These are phyloP conservation scores for Clupea harengus DNA, from an alignment of 2,113 vertebrate species.

Conservation along the genomic window DNA sequence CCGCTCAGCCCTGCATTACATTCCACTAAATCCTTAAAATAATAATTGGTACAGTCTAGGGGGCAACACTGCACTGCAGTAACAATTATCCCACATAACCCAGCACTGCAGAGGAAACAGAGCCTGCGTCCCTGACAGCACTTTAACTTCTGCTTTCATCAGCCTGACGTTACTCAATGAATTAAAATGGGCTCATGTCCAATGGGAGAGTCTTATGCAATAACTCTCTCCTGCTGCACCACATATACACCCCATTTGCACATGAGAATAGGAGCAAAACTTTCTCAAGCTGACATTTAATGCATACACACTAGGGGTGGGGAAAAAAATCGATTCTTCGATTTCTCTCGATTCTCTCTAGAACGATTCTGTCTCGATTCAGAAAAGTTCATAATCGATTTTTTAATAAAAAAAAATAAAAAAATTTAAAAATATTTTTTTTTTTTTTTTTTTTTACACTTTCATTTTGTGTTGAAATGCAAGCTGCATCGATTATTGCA, in stretches of 20 bases:
- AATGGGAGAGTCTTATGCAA: not conserved
- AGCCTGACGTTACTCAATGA: not conserved
- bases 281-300: not conserved
- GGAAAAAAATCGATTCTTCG: too few relatives aligned
- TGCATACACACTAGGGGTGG: too few relatives aligned
- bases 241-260: not conserved
- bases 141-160: not conserved
- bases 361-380: too few relatives aligned
- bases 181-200: not conserved
- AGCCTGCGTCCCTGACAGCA: not conserved
- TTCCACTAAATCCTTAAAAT: not conserved
- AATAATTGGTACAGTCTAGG: not conserved
- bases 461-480: too few relatives aligned
- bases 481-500: too few relatives aligned
- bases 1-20: not conserved
- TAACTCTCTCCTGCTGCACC: not conserved
- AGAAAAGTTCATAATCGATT: too few relatives aligned
- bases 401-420: too few relatives aligned
- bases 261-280: not conserved
- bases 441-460: too few relatives aligned
- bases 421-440: too few relatives aligned
- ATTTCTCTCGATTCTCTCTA: too few relatives aligned
- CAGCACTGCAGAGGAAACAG: not conserved
- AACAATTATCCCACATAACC: conserved; percentile 8
- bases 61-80: not conserved